These are phyloP conservation scores for Caerostris darwini DNA, from an alignment of 1,140 invertebrate species.

Conservation along the genomic window DNA sequence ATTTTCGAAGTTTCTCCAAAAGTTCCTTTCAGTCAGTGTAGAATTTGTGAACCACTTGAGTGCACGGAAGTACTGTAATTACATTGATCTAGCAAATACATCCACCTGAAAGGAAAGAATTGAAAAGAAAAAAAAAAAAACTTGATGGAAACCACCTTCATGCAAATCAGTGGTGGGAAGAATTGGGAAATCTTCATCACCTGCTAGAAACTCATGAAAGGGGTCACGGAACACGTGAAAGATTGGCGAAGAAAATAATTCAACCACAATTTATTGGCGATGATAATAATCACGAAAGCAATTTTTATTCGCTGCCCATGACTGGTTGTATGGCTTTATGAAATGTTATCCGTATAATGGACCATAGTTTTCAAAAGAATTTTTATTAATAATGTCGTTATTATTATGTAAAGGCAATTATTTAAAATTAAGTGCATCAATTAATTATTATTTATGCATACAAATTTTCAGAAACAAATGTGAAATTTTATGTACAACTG, in stretches of 20 bases:
- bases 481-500: too few species aligned
- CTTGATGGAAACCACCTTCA: background rate
- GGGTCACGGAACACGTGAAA: background rate
- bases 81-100: background rate
- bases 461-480: too few species aligned
- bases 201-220: background rate
- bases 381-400: too few species aligned
- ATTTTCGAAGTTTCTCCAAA: background rate
- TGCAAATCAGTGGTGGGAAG: background rate
- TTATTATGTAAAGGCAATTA: too few species aligned
- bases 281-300: background rate
- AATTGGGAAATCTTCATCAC: slow-evolving; percentile 23
- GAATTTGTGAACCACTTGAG: background rate
- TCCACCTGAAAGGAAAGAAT: background rate
- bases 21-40: background rate
- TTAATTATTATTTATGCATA: too few species aligned
- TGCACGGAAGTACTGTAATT: slow-evolving; percentile 4
- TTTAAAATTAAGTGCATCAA: too few species aligned
- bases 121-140: background rate
- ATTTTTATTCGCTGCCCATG: background rate
- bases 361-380: too few species aligned
- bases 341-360: background rate
- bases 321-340: background rate
- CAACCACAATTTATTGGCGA: background rate
- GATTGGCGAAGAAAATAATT: background rate